Evolutionary conservation across 2,113 vertebrate species (phyloP), one percentile per base, ranked within the genome.

Genomic region (Corythornis vintsioides): DNA sequence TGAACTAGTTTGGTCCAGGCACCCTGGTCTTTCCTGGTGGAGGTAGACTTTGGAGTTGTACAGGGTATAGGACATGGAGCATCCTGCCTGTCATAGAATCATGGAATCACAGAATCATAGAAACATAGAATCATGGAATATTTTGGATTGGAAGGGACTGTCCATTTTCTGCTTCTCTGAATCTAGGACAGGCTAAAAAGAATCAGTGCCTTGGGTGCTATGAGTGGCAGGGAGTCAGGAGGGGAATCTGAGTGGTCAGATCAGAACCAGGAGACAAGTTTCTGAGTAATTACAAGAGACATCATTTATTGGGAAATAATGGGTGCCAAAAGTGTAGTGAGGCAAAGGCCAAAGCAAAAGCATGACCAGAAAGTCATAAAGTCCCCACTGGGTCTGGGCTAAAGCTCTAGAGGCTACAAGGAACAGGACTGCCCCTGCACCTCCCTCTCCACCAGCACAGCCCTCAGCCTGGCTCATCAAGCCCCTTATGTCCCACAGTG

Each of bases 401-500:
- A 38, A 67, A 38, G 25, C 52, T 18, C n/a, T 61, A 86, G 38
- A 81, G 25, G 33, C 28, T 66, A 25, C 15, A 19, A 31, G 33
- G 67, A 70, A 38, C 25, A 71, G 60, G 29, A 48, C 7, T 29
- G 35, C 15, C 52, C 15, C 5, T 1, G 3, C 21, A 33, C 1
- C 1, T 8, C 33, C 1, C 1, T 57, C 8, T 3, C 31, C 43
- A 15, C 20, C n/a, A 7, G 17, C 2, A 0, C 60, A 86, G 26
- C 42, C 31, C 31, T 81, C 45, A 21, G 17, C 64, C 80, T 5
- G 1, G 45, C 17, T 45, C 52, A 28, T 3, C 1, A 0, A 70
- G 3, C 11, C 33, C 48, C 28, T 61, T 5, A 0, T 9, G 48
- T 56, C 20, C 53, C 31, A 20, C 50, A 9, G 0, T 3, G 3